phyloP scores from a whole-genome alignment of 1,140 invertebrate genomes.

The Yoshiicerus persimilis region DNA sequence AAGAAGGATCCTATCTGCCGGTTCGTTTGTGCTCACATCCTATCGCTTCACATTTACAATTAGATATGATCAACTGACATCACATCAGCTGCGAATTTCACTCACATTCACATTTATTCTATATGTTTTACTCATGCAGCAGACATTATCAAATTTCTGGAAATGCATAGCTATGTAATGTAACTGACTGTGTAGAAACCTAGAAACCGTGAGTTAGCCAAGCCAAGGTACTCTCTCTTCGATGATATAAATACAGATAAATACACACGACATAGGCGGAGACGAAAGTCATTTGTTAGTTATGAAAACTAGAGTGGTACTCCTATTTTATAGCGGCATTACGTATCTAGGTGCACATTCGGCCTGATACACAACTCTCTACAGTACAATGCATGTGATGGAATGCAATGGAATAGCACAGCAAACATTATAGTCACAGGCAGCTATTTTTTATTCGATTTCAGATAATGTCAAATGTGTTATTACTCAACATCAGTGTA shows the following conservation, averaged over 20 bases:
- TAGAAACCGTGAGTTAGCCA: background rate
- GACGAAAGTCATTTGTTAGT: background rate
- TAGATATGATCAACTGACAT: background rate
- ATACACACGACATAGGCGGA: background rate
- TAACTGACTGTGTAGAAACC: no score
- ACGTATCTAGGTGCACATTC: background rate
- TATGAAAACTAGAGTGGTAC: background rate
- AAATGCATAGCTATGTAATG: background rate
- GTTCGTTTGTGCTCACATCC: background rate
- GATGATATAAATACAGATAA: background rate
- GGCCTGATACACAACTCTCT: no score
- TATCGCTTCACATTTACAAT: background rate
- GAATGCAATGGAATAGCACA: background rate
- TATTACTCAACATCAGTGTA: conserved; percentile 8
- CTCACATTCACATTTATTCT: background rate
- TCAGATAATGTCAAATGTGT: background rate
- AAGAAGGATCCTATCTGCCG: background rate
- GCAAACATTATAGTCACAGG: background rate
- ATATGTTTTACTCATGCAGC: no score
- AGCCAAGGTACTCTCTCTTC: no score
- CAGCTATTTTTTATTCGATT: background rate
- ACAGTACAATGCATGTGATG: no score
- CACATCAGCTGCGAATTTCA: background rate
- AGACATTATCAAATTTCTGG: background rate
- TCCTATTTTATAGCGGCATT: background rate